A percentile compares a stretch with the other conserved stretches of the same genome.
These are phyloP conservation scores for Gari tellinella DNA, from an alignment of 2,888 invertebrate species.

Conservation along the genomic window DNA sequence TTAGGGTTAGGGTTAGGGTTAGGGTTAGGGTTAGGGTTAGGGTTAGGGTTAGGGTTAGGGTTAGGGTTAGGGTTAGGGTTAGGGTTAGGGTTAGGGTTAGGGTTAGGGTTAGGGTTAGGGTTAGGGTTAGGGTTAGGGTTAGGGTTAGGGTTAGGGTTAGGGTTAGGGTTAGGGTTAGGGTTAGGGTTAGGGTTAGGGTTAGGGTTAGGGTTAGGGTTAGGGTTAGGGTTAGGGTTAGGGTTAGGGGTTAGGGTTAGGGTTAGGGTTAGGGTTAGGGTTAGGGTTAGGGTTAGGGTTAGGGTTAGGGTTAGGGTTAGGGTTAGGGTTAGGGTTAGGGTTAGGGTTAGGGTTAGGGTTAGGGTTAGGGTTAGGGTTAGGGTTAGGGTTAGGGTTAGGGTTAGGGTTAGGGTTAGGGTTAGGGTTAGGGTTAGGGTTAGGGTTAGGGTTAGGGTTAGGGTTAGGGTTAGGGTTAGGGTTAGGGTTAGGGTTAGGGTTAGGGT, in stretches of 20 bases:
- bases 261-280: slow-evolving; percentile 47
- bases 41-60: slow-evolving; percentile 33
- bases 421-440: too few relatives aligned
- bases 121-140: slow-evolving; percentile 67
- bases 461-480: too few relatives aligned
- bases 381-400: too few relatives aligned
- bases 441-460: too few relatives aligned
- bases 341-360: slow-evolving; percentile 50
- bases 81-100: slow-evolving; percentile 49
- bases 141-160: slow-evolving; percentile 66
- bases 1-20: slow-evolving; percentile 58
- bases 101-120: slow-evolving; percentile 63
- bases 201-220: slow-evolving; percentile 56
- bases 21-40: slow-evolving; percentile 55
- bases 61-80: slow-evolving; percentile 54
- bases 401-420: too few relatives aligned
- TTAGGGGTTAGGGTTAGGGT: too few relatives aligned
- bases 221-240: slow-evolving; percentile 41
- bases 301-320: slow-evolving; percentile 54
- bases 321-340: slow-evolving; percentile 47
- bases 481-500: too few relatives aligned
- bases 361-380: too few relatives aligned
- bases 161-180: slow-evolving; percentile 61
- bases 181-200: slow-evolving; percentile 54
- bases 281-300: slow-evolving; percentile 47